Evolutionary conservation across 1,140 invertebrate genomes (phyloP).

Genomic region (Cydia strobilella): DNA sequence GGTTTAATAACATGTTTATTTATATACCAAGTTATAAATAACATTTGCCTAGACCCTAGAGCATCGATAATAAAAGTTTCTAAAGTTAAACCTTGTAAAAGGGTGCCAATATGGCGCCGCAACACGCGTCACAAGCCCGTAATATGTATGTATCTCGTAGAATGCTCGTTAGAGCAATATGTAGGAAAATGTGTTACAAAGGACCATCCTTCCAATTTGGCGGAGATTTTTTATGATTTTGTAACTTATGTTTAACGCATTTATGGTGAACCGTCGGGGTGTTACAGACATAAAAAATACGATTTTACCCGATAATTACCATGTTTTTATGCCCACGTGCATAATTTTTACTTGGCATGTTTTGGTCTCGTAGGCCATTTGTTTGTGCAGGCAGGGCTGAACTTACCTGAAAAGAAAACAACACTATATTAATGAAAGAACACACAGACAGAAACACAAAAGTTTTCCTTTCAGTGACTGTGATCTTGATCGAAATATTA

Average conservation of each 20-base stretch:
- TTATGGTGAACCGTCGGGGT: not conserved
- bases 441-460: too few relatives aligned
- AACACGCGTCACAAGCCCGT: not conserved
- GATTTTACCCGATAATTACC: not conserved
- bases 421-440: not conserved
- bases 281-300: constrained; percentile 7
- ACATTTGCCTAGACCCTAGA: not conserved
- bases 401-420: constrained; percentile 7
- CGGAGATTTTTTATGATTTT: not conserved
- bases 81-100: not conserved
- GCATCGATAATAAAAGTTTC: not conserved
- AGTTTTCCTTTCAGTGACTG: too few relatives aligned
- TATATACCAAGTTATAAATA: too few relatives aligned
- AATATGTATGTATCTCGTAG: not conserved
- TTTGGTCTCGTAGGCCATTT: not conserved
- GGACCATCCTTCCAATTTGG: not conserved
- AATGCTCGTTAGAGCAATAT: not conserved
- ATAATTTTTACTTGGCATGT: not conserved
- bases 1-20: too few relatives aligned
- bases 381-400: not conserved
- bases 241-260: not conserved
- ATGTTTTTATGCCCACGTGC: not conserved
- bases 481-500: too few relatives aligned
- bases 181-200: constrained; percentile 8
- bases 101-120: not conserved